These are phyloP conservation scores for Tylochromis polylepis DNA, from an alignment of 2,113 vertebrate species.

Conservation along the genomic window DNA sequence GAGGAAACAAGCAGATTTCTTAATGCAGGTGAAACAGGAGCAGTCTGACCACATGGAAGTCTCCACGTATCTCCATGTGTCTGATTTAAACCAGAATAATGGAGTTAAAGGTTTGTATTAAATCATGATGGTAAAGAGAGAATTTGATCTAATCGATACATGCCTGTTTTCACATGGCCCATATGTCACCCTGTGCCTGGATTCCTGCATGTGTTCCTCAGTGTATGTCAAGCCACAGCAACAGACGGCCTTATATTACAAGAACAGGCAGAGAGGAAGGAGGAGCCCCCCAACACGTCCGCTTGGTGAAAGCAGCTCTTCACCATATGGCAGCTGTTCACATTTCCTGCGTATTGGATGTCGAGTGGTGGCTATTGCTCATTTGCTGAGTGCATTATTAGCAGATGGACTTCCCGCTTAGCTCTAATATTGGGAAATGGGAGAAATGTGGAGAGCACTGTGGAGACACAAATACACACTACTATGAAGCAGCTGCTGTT, in stretches of 20 bases:
- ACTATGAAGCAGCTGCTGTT: constrained; percentile 34
- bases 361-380: constrained; percentile 39
- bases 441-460: constrained; percentile 43
- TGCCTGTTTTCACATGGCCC: not conserved
- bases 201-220: constrained; percentile 20
- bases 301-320: constrained; percentile 53
- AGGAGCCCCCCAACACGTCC: constrained; percentile 16
- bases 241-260: constrained; percentile 38
- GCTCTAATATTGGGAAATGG: constrained; percentile 59
- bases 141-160: constrained; percentile 17
- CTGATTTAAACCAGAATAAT: not conserved
- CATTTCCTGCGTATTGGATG: constrained; percentile 70
- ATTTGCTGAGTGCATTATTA: constrained; percentile 59
- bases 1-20: not conserved
- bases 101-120: not conserved
- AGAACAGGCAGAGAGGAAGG: constrained; percentile 34
- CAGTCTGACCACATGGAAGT: not conserved
- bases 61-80: not conserved
- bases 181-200: constrained; percentile 19
- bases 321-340: constrained; percentile 63
- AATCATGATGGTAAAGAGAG: not conserved
- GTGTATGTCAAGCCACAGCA: constrained; percentile 24
- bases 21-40: not conserved
- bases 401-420: constrained; percentile 62
- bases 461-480: not conserved